phyloP scores from a whole-genome alignment of 2,797 vertebrate species.

The Notoglanidium macrostoma region DNA sequence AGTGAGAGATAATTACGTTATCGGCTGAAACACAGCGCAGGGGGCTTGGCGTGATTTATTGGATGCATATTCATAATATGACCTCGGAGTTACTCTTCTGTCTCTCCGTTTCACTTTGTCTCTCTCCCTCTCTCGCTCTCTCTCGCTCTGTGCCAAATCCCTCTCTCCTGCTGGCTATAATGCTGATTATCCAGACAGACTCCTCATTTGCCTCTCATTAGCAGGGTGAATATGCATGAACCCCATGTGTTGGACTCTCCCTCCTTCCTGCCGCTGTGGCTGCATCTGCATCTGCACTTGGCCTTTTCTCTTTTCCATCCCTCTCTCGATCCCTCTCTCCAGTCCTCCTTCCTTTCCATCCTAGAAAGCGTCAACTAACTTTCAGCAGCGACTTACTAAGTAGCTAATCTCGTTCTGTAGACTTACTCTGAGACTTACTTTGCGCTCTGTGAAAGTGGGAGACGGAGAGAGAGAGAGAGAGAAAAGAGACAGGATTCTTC shows the following conservation, averaged over 20 bases:
- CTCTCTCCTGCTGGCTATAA: slow-evolving; percentile 53
- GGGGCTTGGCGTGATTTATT: slow-evolving; percentile 17
- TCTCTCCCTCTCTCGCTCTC: neutral
- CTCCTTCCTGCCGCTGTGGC: slow-evolving; percentile 28
- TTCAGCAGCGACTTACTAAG: slow-evolving; percentile 6
- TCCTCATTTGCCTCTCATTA: slow-evolving; percentile 58
- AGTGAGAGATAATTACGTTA: slow-evolving; percentile 36
- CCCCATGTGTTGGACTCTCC: slow-evolving; percentile 51
- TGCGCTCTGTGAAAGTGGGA: neutral
- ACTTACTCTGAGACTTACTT: neutral
- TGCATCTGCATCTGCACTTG: slow-evolving; percentile 17
- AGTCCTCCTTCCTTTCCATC: neutral
- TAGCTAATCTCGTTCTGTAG: neutral
- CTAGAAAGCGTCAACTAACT: slow-evolving; percentile 1
- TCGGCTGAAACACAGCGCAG: slow-evolving; percentile 16
- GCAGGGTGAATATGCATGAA: slow-evolving; percentile 58
- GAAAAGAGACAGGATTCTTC: slow-evolving; percentile 8
- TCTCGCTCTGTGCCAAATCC: slow-evolving; percentile 40
- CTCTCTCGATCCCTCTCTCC: neutral
- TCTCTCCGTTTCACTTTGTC: slow-evolving; percentile 5
- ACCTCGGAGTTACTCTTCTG: slow-evolving; percentile 10
- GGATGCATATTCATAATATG: slow-evolving; percentile 32
- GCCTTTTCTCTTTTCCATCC: neutral
- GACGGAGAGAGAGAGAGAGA: neutral
- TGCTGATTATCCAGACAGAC: slow-evolving; percentile 57